A percentile compares a stretch with the other conserved stretches of the same genome.
phyloP scores from a whole-genome alignment of 2,888 invertebrate genomes.

The Epinotia brunnichana region DNA sequence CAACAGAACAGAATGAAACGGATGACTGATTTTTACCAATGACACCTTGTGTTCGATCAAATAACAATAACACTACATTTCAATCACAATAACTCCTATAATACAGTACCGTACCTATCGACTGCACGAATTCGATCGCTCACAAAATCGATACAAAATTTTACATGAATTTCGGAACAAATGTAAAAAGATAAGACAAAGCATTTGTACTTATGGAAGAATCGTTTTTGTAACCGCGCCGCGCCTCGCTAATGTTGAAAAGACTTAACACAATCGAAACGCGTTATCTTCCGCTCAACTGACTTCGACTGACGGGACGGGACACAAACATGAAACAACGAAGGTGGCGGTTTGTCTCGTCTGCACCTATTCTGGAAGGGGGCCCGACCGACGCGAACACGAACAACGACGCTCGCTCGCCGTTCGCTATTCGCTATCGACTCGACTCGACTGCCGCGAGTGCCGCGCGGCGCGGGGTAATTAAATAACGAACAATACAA shows the following conservation, averaged over 20 bases:
- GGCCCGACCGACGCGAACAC: constrained; percentile 22
- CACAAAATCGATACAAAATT: constrained; percentile 66
- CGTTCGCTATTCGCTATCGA: constrained; percentile 6
- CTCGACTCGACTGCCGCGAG: neutral
- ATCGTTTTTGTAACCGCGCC: constrained; percentile 61
- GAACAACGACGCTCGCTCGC: constrained; percentile 22
- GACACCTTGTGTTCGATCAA: constrained; percentile 67
- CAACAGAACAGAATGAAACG: constrained; percentile 63
- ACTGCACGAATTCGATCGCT: constrained; percentile 46
- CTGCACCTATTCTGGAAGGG: constrained; percentile 41
- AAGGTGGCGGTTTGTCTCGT: constrained; percentile 22
- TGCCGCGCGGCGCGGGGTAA: constrained; percentile 7
- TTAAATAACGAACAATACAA: constrained; percentile 12
- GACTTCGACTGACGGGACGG: constrained; percentile 39
- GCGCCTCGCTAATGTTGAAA: constrained; percentile 54
- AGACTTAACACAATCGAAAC: constrained; percentile 54
- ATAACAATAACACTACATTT: constrained; percentile 56
- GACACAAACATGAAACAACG: constrained; percentile 31
- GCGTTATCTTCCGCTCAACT: constrained; percentile 62
- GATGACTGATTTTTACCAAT: constrained; percentile 71
- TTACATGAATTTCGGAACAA: constrained; percentile 29
- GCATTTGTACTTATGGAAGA: constrained; percentile 59
- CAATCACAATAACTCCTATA: constrained; percentile 59
- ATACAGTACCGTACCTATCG: constrained; percentile 38
- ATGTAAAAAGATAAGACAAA: constrained; percentile 59